Conservation (phyloP, 2,797 vertebrate species). For the Myotis myotis region DNA sequence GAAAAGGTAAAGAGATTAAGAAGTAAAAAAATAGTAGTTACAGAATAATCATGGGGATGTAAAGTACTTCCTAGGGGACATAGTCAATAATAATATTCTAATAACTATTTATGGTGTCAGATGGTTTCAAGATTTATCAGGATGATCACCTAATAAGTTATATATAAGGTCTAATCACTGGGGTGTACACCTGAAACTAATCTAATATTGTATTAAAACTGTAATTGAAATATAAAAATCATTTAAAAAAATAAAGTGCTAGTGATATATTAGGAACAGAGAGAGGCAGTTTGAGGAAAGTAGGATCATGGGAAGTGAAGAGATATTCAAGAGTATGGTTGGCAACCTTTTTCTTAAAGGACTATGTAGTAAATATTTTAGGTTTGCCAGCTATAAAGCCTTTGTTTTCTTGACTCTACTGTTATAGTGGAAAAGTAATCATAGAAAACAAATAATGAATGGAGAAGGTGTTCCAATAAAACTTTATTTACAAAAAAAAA, state of each 20-base stretch:
- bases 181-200: not conserved
- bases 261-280: not conserved
- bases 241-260: not conserved
- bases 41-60: not conserved
- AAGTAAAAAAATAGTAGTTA: not conserved
- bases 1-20: not conserved
- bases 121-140: not conserved
- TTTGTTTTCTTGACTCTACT: not conserved
- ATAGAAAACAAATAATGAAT: slow-evolving; percentile 41
- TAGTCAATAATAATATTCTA: not conserved
- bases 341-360: not conserved
- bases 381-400: not conserved
- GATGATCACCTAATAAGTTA: not conserved
- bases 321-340: not conserved
- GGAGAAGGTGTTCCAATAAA: not conserved
- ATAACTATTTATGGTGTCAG: not conserved
- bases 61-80: not conserved
- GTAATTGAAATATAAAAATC: not conserved
- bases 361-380: not conserved
- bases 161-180: not conserved
- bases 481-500: not conserved
- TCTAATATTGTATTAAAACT: not conserved
- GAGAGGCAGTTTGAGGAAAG: not conserved
- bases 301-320: not conserved
- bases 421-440: not conserved